Evolutionary conservation across 2,113 vertebrate genomes (phyloP).

Genomic region (Numida meleagris): DNA sequence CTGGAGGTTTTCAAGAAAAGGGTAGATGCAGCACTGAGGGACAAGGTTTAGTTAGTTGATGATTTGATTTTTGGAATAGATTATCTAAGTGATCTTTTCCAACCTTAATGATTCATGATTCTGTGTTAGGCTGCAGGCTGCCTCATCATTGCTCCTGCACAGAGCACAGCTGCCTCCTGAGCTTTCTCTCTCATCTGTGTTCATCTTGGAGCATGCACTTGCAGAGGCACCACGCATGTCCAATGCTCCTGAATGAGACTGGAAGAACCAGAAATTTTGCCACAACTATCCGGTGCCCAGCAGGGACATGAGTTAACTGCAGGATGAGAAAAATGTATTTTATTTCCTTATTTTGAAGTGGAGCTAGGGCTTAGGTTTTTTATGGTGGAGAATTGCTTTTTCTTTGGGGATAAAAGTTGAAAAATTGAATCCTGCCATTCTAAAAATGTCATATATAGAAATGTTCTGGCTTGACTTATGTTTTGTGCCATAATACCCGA

Average conservation of each 20-base stretch:
- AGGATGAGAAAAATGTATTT: neutral
- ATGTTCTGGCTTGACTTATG: neutral
- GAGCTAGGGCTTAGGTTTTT: neutral
- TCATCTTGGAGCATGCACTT: neutral
- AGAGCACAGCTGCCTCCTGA: neutral
- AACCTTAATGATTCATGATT: too few species aligned
- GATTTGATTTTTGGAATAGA: too few species aligned
- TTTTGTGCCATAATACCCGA: neutral
- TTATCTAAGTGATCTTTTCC: too few species aligned
- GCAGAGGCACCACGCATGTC: neutral
- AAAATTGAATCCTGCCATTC: neutral
- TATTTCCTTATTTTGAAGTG: slow-evolving; percentile 28
- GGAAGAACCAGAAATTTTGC: neutral
- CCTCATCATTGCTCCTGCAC: neutral
- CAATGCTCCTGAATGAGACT: neutral
- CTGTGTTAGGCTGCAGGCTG: neutral
- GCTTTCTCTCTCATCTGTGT: neutral
- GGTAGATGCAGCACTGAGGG: too few species aligned
- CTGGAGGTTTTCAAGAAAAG: too few species aligned
- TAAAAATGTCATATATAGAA: neutral
- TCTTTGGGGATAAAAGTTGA: neutral
- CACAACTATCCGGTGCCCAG: neutral
- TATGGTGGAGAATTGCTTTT: neutral
- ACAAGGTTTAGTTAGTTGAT: too few species aligned
- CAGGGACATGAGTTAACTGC: slow-evolving; percentile 8